Percentiles rank a stretch among this genome's conserved stretches.
Evolutionary conservation across 1,140 invertebrate genomes (phyloP).

Genomic region (Schlechtendalia chinensis): DNA sequence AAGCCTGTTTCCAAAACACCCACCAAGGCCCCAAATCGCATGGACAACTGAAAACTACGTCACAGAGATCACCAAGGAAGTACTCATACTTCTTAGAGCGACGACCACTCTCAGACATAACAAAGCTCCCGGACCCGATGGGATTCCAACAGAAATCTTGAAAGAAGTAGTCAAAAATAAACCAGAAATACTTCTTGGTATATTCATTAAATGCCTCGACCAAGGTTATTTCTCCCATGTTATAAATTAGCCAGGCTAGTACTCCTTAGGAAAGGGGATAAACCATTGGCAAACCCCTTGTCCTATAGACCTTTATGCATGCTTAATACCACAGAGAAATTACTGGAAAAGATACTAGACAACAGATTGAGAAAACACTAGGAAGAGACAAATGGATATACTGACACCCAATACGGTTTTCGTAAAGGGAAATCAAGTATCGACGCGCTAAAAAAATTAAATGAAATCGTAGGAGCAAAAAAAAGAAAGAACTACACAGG

Average conservation of each 20-base stretch:
- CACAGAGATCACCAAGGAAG: background rate
- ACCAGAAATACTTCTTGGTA: background rate
- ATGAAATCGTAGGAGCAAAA: background rate
- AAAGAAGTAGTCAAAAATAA: background rate
- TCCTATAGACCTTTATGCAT: background rate
- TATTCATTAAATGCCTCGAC: background rate
- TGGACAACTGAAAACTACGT: background rate
- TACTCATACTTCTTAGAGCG: background rate
- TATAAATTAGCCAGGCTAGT: background rate
- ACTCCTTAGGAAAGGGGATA: background rate
- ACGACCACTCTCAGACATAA: background rate
- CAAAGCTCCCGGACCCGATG: background rate
- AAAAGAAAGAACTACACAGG: background rate
- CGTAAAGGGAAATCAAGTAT: background rate
- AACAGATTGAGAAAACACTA: background rate
- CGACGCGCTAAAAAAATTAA: background rate
- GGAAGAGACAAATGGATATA: background rate
- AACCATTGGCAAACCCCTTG: background rate
- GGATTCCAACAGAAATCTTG: background rate
- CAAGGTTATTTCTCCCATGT: background rate
- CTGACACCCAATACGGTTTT: constrained; percentile 16
- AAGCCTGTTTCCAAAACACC: background rate
- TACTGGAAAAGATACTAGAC: background rate
- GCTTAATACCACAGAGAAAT: background rate
- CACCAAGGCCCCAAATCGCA: background rate